Base-by-base conservation (phyloP, 1,140 invertebrate species). In the Drosophila kohkoa region DNA sequence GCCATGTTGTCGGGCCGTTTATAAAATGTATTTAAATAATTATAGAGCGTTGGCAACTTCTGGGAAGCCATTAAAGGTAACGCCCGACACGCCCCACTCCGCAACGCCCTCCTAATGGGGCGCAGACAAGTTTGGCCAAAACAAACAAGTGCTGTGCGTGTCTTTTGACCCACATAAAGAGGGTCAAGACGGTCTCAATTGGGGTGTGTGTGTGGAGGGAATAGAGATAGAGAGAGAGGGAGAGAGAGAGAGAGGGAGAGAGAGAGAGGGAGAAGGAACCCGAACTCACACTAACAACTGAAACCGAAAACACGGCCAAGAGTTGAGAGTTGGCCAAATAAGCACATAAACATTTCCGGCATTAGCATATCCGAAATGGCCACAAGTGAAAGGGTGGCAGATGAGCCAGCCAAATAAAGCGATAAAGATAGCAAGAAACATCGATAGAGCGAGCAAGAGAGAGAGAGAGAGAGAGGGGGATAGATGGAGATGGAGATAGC, bases 271-370 rank as follows among this genome's bases (percentile, higher is more conserved):
- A 25, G 20, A 25, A 13, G 30, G 30, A 32, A 32, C 30, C 7
- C 5, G 2, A 32, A 32, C 30, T 32, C 30, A 32, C 35, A 3
- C 35, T 10, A 38, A 38, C 38, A 28, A 63, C n/a, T 13, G 7
- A 35, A 32, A 54, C 54, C 15, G 15, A 57, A 57, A 57, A 35
- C 32, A n/a, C 16, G 25, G 32, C n/a, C 32, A 55, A 55, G 32
- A 57, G 45, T 16, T 35, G 41, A 51, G 48, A 65, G 79, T 81
- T 69, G 52, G 52, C 58, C 75, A 68, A 71, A 77, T 70, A 82
- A 57, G 60, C 71, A 51, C 32, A 66, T 66, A 83, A 83, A 83
- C 81, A 85, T 83, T 85, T 83, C 81, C 81, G 81, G 81, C 62
- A 82, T 81, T 82, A 63, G 59, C 81, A 79, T 76, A 76, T 48